phyloP scores from a whole-genome alignment of 2,113 vertebrate genomes.

The Dipodomys spectabilis region DNA sequence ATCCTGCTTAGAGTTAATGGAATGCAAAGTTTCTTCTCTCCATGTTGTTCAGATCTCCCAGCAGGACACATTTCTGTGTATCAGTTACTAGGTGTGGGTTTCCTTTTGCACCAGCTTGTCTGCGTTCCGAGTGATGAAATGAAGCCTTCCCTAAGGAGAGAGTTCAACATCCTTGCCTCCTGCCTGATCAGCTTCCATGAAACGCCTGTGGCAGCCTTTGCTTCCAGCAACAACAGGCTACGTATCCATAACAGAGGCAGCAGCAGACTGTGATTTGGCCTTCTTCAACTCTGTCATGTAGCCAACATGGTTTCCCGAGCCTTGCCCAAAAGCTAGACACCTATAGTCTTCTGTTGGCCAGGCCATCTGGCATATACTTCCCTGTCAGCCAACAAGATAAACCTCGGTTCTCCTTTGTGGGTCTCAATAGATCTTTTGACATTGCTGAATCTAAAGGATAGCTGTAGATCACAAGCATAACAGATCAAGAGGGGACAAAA shows the following conservation, averaged over 20 bases:
- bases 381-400: not conserved
- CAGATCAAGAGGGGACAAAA: not conserved
- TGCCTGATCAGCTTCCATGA: constrained; percentile 59
- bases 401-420: not conserved
- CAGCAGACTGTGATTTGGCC: constrained; percentile 25
- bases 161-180: constrained; percentile 53
- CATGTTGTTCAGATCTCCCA: constrained; percentile 57
- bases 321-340: not conserved
- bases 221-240: constrained; percentile 66
- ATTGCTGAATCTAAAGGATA: not conserved
- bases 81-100: constrained; percentile 78
- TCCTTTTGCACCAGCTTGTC: constrained; percentile 73
- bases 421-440: not conserved
- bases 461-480: not conserved
- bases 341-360: constrained; percentile 40
- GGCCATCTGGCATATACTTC: not conserved
- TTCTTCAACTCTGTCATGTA: not conserved
- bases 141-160: constrained; percentile 66
- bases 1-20: constrained; percentile 56
- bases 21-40: constrained; percentile 68
- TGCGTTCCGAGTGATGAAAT: constrained; percentile 68
- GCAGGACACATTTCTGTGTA: constrained; percentile 53
- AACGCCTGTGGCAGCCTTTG: constrained; percentile 61
- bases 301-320: constrained; percentile 12
- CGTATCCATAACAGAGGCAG: constrained; percentile 65